phyloP scores from a whole-genome alignment of 2,888 invertebrate genomes.

The Parnassius mnemosyne region DNA sequence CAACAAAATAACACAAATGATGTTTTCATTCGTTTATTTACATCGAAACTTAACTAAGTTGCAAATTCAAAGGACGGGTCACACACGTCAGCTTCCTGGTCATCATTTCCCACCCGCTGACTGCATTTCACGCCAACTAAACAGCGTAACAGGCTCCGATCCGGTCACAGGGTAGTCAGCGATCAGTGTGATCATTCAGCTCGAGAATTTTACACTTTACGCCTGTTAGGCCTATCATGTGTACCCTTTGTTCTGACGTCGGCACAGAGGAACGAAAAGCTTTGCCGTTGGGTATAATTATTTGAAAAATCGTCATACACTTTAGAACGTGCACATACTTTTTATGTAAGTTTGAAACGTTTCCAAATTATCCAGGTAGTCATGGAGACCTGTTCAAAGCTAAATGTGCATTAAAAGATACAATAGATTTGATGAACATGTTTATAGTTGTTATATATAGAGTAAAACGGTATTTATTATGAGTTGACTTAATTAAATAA shows the following conservation, averaged over 20 bases:
- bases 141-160: slow-evolving; percentile 30
- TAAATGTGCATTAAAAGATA: no score
- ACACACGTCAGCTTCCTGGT: slow-evolving; percentile 35
- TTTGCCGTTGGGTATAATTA: slow-evolving; percentile 5
- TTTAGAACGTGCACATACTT: neutral
- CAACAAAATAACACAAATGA: neutral
- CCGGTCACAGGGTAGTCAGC: slow-evolving; percentile 19
- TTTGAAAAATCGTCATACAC: slow-evolving; percentile 7
- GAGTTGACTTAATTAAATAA: no score
- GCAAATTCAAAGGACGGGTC: slow-evolving; percentile 21
- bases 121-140: slow-evolving; percentile 44
- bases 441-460: no score
- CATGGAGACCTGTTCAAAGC: no score
- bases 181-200: slow-evolving; percentile 37
- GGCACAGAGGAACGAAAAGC: slow-evolving; percentile 22
- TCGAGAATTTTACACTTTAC: slow-evolving; percentile 45
- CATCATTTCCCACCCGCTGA: slow-evolving; percentile 39
- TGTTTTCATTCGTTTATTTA: neutral
- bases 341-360: neutral
- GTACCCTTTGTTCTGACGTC: slow-evolving; percentile 43
- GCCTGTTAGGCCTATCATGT: slow-evolving; percentile 45
- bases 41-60: slow-evolving; percentile 11
- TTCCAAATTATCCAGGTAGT: no score
- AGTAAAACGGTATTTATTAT: no score
- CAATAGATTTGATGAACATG: no score